phyloP scores from a whole-genome alignment of 2,888 invertebrate genomes.

The Leptogaster cylindrica region DNA sequence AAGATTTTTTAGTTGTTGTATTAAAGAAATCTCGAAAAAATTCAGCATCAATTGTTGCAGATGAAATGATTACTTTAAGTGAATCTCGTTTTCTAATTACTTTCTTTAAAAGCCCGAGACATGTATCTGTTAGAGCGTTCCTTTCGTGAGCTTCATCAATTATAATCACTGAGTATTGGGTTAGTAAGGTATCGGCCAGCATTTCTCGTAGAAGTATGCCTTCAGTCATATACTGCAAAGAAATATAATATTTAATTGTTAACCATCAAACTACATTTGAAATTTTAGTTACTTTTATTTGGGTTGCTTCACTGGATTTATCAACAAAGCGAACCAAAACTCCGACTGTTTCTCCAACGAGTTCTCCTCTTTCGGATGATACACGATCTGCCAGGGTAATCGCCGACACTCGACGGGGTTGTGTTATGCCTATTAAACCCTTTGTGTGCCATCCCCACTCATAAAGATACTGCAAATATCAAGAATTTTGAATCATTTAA shows the following conservation, averaged over 20 bases:
- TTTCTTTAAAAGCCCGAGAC: conserved; percentile 93
- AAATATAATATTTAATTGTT: conserved; percentile 18
- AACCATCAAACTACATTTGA: background rate
- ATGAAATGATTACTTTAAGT: conserved; percentile 85
- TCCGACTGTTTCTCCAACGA: conserved; percentile 80
- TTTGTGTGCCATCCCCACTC: conserved; percentile 85
- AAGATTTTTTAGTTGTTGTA: conserved; percentile 59
- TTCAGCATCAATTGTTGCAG: conserved; percentile 95
- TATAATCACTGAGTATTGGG: conserved; percentile 85
- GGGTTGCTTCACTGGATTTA: conserved; percentile 67
- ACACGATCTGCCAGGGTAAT: conserved; percentile 87
- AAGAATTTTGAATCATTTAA: too few species aligned
- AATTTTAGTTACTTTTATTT: conserved; percentile 75
- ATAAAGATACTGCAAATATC: conserved; percentile 74
- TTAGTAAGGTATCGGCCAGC: conserved; percentile 91
- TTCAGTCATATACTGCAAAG: conserved; percentile 88
- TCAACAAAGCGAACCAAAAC: conserved; percentile 85
- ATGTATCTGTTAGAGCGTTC: conserved; percentile 88
- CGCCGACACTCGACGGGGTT: conserved; percentile 90
- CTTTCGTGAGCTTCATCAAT: conserved; percentile 97
- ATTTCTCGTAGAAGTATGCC: conserved; percentile 93
- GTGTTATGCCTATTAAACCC: conserved; percentile 85
- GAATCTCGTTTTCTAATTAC: conserved; percentile 83
- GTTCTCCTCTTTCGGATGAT: conserved; percentile 82
- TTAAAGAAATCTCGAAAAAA: conserved; percentile 82